Conservation (phyloP, 2,797 vertebrate species). For the Loris lydekkerianus region DNA sequence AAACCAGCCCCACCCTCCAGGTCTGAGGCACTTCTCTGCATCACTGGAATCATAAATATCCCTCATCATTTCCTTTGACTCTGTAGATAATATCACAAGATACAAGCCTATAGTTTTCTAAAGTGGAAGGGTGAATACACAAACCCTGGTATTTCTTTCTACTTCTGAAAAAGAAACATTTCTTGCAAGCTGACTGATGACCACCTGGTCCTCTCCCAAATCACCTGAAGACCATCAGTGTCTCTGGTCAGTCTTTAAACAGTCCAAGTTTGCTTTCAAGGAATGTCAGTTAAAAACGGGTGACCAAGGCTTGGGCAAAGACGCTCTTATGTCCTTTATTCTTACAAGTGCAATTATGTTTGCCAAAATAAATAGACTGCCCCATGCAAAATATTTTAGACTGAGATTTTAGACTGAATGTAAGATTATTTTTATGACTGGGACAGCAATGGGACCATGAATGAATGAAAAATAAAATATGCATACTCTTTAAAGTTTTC, state of each 20-base stretch:
- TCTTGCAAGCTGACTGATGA: neutral
- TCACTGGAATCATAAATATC: constrained; percentile 25
- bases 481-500: too few relatives aligned
- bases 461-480: neutral
- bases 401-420: neutral
- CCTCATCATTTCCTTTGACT: neutral
- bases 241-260: neutral
- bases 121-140: neutral
- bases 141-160: neutral
- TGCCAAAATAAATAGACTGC: neutral
- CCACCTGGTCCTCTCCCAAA: neutral
- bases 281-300: neutral
- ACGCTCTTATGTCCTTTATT: neutral
- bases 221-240: too few relatives aligned
- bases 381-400: neutral
- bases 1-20: constrained; percentile 25
- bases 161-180: constrained; percentile 15
- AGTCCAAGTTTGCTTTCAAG: neutral
- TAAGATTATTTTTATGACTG: neutral
- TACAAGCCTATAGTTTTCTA: constrained; percentile 32
- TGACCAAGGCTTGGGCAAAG: neutral
- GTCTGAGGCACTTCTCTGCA: neutral
- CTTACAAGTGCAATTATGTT: neutral
- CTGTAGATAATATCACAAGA: neutral
- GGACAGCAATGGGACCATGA: neutral